Evolutionary conservation across 2,113 vertebrate genomes (phyloP).

Genomic region (Cavia porcellus): DNA sequence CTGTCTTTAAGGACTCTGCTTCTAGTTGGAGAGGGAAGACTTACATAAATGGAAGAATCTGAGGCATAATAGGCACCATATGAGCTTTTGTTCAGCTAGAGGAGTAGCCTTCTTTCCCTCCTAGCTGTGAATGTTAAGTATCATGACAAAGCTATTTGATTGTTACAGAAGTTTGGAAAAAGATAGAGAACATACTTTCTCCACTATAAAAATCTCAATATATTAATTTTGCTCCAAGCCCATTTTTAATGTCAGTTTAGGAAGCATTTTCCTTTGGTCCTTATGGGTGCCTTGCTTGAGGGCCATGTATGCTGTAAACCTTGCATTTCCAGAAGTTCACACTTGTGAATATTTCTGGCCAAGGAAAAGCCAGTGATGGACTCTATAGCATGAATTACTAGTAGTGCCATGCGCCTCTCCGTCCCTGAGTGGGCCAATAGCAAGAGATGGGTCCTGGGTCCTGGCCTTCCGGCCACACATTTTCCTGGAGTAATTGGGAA

Average conservation of each 20-base stretch:
- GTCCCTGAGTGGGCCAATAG: background rate
- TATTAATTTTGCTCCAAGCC: constrained; percentile 31
- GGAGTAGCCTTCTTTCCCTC: constrained; percentile 2
- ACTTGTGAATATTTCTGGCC: background rate
- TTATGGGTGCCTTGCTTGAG: background rate
- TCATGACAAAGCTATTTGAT: constrained; percentile 62
- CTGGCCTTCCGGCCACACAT: background rate
- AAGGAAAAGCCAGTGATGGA: background rate
- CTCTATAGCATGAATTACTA: background rate
- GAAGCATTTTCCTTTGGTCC: constrained; percentile 23
- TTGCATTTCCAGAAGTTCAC: background rate
- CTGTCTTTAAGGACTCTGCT: constrained; percentile 26
- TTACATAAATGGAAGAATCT: constrained; percentile 29
- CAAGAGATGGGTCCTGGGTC: background rate
- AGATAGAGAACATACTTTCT: constrained; percentile 29
- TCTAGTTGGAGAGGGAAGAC: constrained; percentile 33
- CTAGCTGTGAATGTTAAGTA: constrained; percentile 11
- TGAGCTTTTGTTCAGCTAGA: constrained; percentile 47
- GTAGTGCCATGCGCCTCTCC: background rate
- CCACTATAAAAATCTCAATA: constrained; percentile 35
- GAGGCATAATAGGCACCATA: background rate
- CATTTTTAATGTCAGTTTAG: constrained; percentile 48
- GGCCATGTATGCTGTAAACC: background rate
- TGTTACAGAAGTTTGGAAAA: constrained; percentile 59
- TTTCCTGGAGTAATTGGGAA: background rate